Percentiles rank a stretch among this genome's conserved stretches.
These are phyloP conservation scores for Mythimna albipuncta DNA, from an alignment of 2,888 invertebrate genomes.

Conservation along the genomic window DNA sequence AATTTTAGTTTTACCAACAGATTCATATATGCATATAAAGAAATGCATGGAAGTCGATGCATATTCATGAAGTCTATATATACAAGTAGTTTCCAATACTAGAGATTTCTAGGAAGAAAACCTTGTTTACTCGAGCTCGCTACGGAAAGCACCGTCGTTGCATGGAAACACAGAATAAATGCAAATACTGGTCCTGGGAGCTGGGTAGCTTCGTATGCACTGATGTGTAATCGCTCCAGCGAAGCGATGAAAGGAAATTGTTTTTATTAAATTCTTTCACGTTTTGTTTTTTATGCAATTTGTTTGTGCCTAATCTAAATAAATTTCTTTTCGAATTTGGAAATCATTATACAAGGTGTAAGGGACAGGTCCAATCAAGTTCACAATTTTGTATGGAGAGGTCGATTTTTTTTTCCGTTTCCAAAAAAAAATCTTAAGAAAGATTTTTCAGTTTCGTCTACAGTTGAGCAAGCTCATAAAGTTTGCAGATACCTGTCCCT, in stretches of 20 bases:
- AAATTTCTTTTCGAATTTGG: too few species aligned
- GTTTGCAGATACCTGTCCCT: too few species aligned
- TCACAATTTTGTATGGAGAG: too few species aligned
- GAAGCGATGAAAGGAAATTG: not conserved
- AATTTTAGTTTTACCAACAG: not conserved
- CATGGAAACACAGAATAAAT: slow-evolving; percentile 40
- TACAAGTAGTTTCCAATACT: slow-evolving; percentile 40
- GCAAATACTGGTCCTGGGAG: slow-evolving; percentile 24
- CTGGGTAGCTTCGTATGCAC: slow-evolving; percentile 13
- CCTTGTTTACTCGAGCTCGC: slow-evolving; percentile 19
- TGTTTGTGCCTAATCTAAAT: not conserved
- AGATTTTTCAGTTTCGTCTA: too few species aligned
- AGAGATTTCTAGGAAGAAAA: slow-evolving; percentile 41
- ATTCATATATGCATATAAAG: not conserved
- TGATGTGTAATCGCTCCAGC: slow-evolving; percentile 9
- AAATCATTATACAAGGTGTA: too few species aligned
- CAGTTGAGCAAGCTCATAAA: too few species aligned
- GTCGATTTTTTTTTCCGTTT: too few species aligned
- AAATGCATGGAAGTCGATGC: slow-evolving; percentile 7
- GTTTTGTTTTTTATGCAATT: not conserved
- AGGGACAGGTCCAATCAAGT: too few species aligned
- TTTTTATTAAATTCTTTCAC: not conserved
- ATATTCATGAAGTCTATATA: slow-evolving; percentile 38
- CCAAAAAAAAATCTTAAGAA: too few species aligned
- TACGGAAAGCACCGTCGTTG: slow-evolving; percentile 26